Percentiles rank a stretch among this genome's conserved stretches.
phyloP scores from a whole-genome alignment of 2,888 invertebrate genomes.

The Sesia bembeciformis region DNA sequence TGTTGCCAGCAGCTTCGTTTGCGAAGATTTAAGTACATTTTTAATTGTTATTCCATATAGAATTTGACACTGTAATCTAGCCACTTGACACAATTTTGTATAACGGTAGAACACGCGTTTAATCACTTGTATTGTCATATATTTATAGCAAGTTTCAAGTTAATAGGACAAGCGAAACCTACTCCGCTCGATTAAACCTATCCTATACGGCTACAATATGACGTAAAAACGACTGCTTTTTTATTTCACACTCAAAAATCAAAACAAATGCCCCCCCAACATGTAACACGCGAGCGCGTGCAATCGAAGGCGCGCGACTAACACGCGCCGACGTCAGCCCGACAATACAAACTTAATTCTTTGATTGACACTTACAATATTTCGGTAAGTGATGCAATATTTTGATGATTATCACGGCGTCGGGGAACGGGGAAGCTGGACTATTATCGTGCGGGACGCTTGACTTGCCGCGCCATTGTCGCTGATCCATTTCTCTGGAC shows the following conservation, averaged over 20 bases:
- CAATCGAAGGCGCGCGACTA: constrained; percentile 34
- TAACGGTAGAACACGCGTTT: no score
- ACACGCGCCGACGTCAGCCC: constrained; percentile 34
- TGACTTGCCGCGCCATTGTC: constrained; percentile 31
- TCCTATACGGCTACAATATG: neutral
- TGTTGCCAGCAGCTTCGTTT: no score
- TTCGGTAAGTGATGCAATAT: constrained; percentile 75
- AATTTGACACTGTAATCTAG: no score
- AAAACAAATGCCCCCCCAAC: constrained; percentile 47
- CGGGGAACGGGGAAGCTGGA: constrained; percentile 28
- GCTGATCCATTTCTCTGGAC: neutral
- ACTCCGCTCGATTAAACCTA: no score
- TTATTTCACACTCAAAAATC: constrained; percentile 28
- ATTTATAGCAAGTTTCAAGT: no score
- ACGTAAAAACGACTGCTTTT: neutral
- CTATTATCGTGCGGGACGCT: constrained; percentile 52
- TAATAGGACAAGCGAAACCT: no score
- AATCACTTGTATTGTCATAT: no score
- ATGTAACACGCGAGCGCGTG: constrained; percentile 33
- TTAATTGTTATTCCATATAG: no score
- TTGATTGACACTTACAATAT: constrained; percentile 76
- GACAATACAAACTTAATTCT: constrained; percentile 70
- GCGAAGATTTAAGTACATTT: no score
- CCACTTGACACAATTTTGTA: no score
- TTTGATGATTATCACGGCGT: constrained; percentile 65